Evolutionary conservation across 2,888 invertebrate species (phyloP).

Genomic region (Deroplatys truncata): DNA sequence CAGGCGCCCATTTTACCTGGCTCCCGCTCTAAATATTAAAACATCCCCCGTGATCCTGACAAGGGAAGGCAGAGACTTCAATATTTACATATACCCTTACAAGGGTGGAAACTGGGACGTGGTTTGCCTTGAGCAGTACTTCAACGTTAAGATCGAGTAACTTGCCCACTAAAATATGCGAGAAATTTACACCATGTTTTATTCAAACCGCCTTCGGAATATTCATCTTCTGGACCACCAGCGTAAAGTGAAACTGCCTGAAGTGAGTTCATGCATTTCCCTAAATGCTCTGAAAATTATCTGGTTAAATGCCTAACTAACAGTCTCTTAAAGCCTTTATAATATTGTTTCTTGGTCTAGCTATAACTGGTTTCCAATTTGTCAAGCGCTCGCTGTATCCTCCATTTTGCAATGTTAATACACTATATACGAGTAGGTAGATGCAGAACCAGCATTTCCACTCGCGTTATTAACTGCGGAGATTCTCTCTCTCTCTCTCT

Average conservation of each 20-base stretch:
- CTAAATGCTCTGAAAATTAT: neutral
- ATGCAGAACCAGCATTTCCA: too few species aligned
- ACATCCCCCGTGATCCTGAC: neutral
- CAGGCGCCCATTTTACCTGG: neutral
- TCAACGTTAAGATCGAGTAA: neutral
- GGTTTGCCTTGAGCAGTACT: neutral
- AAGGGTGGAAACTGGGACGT: neutral
- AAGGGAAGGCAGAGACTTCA: neutral
- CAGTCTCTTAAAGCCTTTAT: neutral
- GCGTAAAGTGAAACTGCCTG: neutral
- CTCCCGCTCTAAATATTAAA: neutral
- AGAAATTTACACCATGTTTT: neutral
- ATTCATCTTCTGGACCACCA: neutral
- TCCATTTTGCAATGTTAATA: too few species aligned
- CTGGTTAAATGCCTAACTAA: neutral
- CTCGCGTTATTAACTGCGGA: too few species aligned
- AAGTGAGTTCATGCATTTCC: neutral
- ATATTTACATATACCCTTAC: neutral
- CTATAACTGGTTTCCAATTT: too few species aligned
- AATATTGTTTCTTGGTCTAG: too few species aligned
- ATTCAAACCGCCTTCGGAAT: neutral
- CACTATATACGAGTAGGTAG: too few species aligned
- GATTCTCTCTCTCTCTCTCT: too few species aligned
- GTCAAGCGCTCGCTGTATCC: too few species aligned
- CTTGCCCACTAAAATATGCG: neutral